Percentiles rank a stretch among this genome's conserved stretches.
Conservation (phyloP, 2,113 vertebrate species). For the Sylvia atricapilla region DNA sequence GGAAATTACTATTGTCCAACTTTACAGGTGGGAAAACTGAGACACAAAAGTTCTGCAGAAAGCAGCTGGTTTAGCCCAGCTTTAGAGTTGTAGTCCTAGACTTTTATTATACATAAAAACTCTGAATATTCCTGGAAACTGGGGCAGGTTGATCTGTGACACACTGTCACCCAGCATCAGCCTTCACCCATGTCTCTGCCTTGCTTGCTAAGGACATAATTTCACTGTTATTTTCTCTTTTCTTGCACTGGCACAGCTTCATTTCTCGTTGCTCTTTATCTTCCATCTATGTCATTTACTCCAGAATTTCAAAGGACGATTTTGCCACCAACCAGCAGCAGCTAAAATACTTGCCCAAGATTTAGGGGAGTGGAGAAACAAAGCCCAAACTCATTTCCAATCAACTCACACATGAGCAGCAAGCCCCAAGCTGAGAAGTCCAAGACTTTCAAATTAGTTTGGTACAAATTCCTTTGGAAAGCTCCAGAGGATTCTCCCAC, state of each 20-base stretch:
- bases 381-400: neutral
- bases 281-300: neutral
- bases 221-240: neutral
- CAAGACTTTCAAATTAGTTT: neutral
- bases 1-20: neutral
- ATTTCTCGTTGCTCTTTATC: neutral
- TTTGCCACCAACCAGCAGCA: neutral
- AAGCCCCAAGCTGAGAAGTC: neutral
- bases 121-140: neutral
- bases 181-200: neutral
- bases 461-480: neutral
- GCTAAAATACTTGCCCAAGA: neutral
- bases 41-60: neutral
- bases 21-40: constrained; percentile 25
- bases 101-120: neutral
- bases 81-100: neutral
- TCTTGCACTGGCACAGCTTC: neutral
- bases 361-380: neutral
- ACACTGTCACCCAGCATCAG: neutral
- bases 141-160: neutral
- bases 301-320: neutral
- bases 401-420: neutral
- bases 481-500: neutral
- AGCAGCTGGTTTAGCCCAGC: neutral
- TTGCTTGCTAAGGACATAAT: neutral